These are phyloP conservation scores for Octonoba sinensis DNA, from an alignment of 2,888 invertebrate genomes.

Conservation along the genomic window DNA sequence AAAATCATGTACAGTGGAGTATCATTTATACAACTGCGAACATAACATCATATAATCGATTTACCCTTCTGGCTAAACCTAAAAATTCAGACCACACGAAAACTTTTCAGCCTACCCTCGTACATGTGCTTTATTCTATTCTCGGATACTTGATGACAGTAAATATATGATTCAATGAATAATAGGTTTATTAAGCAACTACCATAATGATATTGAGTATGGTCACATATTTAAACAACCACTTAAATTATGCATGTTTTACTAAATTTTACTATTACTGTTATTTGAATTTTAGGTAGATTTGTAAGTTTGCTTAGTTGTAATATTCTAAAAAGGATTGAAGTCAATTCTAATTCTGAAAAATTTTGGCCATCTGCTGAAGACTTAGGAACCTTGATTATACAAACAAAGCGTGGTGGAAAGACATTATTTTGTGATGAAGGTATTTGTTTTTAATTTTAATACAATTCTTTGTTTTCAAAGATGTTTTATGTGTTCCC, in stretches of 20 bases:
- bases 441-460: constrained; percentile 23
- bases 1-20: too few species aligned
- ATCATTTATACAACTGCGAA: too few species aligned
- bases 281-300: constrained; percentile 14
- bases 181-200: too few species aligned
- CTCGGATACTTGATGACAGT: too few species aligned
- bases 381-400: constrained; percentile 23
- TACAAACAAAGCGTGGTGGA: constrained; percentile 16
- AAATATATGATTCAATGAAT: too few species aligned
- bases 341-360: neutral
- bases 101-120: too few species aligned
- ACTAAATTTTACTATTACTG: neutral
- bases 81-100: too few species aligned
- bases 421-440: constrained; percentile 40
- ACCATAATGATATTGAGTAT: neutral
- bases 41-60: too few species aligned
- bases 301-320: constrained; percentile 26
- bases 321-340: constrained; percentile 22
- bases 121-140: too few species aligned
- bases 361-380: constrained; percentile 28
- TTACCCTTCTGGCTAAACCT: too few species aligned
- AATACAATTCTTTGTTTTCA: constrained; percentile 1
- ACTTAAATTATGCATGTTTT: neutral
- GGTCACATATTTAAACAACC: neutral
- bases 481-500: too few species aligned